A percentile compares a stretch with the other conserved stretches of the same genome.
Evolutionary conservation across 2,797 vertebrate genomes (phyloP).

Genomic region (Oreochromis grahami): DNA sequence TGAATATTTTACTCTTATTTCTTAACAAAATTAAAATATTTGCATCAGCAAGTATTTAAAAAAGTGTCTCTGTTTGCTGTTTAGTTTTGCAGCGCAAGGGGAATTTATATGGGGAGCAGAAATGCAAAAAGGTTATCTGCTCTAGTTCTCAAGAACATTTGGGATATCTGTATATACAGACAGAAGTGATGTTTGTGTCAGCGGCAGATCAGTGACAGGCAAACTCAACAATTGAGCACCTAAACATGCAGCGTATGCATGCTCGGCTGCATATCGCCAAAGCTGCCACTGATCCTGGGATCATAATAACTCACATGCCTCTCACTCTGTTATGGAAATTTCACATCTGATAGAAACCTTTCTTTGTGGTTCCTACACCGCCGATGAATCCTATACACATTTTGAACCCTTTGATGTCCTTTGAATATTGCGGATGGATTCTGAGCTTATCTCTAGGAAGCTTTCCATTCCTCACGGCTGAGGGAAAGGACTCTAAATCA

Average conservation of each 20-base stretch:
- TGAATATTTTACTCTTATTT: constrained; percentile 43
- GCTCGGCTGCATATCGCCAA: constrained; percentile 28
- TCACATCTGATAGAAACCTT: constrained; percentile 55
- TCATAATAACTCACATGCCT: constrained; percentile 52
- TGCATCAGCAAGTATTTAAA: constrained; percentile 38
- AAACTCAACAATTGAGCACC: constrained; percentile 1
- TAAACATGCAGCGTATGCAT: constrained; percentile 19
- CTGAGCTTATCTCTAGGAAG: constrained; percentile 59
- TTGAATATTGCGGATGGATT: constrained; percentile 58
- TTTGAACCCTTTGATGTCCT: constrained; percentile 70
- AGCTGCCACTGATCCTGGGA: constrained; percentile 47
- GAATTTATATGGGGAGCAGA: background rate
- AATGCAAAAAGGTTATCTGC: constrained; percentile 33
- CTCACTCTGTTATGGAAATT: constrained; percentile 66
- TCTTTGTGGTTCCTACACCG: constrained; percentile 30
- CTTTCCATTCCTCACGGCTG: constrained; percentile 35
- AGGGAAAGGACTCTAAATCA: constrained; percentile 64
- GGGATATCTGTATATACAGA: constrained; percentile 10
- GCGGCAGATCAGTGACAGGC: constrained; percentile 18
- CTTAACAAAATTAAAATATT: constrained; percentile 40
- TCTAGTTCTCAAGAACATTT: background rate
- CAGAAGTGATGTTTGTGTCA: constrained; percentile 40
- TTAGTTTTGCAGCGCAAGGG: background rate
- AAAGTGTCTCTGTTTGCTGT: background rate
- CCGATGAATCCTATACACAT: constrained; percentile 50